These are phyloP conservation scores for Himantopus leucocephalus DNA, from an alignment of 2,113 vertebrate species.

Conservation along the genomic window DNA sequence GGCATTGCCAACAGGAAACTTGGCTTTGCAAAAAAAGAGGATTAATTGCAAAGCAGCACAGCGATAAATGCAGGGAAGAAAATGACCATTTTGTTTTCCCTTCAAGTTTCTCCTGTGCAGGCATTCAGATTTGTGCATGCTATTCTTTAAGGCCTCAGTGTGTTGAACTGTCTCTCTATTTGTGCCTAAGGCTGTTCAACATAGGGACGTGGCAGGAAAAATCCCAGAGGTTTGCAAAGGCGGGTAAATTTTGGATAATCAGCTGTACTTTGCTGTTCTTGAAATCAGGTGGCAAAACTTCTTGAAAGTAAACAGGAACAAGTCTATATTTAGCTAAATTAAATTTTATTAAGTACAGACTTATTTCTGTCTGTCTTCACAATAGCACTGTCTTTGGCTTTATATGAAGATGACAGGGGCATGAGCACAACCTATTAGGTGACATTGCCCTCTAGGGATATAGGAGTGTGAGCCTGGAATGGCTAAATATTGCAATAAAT, in stretches of 20 bases:
- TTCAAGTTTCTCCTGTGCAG: background rate
- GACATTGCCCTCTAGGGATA: slow-evolving; percentile 22
- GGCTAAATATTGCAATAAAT: background rate
- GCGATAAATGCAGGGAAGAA: background rate
- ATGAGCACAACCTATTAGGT: background rate
- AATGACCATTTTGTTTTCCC: background rate
- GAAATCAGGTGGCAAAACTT: background rate
- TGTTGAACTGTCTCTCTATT: background rate
- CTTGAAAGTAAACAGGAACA: background rate
- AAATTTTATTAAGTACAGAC: background rate
- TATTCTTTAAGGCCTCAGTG: background rate
- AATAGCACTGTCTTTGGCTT: background rate
- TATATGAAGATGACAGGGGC: background rate
- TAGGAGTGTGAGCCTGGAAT: background rate
- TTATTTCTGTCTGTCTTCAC: background rate
- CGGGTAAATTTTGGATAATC: background rate
- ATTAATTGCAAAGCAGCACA: background rate
- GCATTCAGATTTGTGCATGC: background rate
- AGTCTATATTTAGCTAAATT: background rate
- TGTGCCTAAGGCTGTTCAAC: background rate
- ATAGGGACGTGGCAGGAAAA: background rate
- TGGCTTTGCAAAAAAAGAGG: background rate
- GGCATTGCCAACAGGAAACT: background rate
- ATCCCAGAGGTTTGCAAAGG: background rate
- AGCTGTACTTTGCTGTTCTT: background rate